These are phyloP conservation scores for Rhabdomys pumilio DNA, from an alignment of 2,797 vertebrate genomes.

Conservation along the genomic window DNA sequence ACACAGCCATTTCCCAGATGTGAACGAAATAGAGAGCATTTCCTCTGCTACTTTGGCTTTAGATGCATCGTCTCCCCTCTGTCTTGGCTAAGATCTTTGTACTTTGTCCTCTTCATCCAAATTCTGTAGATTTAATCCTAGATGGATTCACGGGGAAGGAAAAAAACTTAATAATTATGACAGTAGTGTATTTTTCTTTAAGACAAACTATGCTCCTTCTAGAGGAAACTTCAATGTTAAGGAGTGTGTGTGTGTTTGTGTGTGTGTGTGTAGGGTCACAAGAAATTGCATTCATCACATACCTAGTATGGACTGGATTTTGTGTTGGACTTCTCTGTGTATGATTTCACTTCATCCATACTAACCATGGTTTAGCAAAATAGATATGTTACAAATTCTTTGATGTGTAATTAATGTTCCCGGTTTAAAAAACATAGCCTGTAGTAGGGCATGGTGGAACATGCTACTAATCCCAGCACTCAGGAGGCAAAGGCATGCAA, in stretches of 20 bases:
- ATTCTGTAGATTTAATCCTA: slow-evolving; percentile 67
- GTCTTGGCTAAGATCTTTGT: slow-evolving; percentile 40
- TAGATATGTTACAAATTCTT: slow-evolving; percentile 41
- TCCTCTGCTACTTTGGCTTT: slow-evolving; percentile 43
- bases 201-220: not conserved
- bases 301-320: not conserved
- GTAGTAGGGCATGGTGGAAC: not conserved
- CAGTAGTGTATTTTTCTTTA: slow-evolving; percentile 12
- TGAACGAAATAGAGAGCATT: slow-evolving; percentile 5
- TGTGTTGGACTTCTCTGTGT: not conserved
- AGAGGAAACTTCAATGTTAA: not conserved
- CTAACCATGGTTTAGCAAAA: slow-evolving; percentile 29
- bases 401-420: not conserved
- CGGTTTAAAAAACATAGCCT: not conserved
- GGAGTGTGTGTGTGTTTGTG: not conserved
- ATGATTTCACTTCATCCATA: slow-evolving; percentile 36
- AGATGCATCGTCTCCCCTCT: not conserved
- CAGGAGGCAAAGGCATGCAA: not conserved
- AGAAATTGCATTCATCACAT: not conserved
- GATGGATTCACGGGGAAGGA: slow-evolving; percentile 48
- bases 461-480: not conserved
- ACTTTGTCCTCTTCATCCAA: slow-evolving; percentile 55
- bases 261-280: not conserved
- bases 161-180: slow-evolving; percentile 19
- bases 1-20: slow-evolving; percentile 63